phyloP scores from a whole-genome alignment of 2,113 vertebrate genomes.

The Kryptolebias marmoratus region DNA sequence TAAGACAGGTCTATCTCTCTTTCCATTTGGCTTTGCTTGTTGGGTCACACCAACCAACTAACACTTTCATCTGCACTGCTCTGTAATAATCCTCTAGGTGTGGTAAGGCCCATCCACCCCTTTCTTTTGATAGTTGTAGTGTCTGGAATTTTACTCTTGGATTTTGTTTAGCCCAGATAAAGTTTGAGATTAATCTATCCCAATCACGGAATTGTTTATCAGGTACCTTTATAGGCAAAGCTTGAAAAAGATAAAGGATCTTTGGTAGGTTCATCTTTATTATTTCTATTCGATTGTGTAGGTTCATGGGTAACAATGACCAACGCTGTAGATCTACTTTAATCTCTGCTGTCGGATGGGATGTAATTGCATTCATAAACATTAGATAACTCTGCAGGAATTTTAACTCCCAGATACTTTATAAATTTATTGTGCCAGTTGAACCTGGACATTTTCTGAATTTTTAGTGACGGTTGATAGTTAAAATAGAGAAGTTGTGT shows the following conservation, averaged over 20 bases:
- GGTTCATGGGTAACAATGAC: not conserved
- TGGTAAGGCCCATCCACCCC: not conserved
- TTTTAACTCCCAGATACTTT: too few species aligned
- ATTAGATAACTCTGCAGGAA: not conserved
- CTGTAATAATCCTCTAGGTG: not conserved
- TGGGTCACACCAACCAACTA: too few species aligned
- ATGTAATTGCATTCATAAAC: not conserved
- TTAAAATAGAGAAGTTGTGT: not conserved
- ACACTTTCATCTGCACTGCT: too few species aligned
- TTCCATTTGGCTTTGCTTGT: too few species aligned
- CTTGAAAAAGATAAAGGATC: too few species aligned
- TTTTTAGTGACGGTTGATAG: not conserved
- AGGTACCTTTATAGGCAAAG: too few species aligned
- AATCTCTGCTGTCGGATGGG: not conserved
- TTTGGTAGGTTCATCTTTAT: too few species aligned
- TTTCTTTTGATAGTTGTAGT: too few species aligned
- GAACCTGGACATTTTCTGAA: not conserved
- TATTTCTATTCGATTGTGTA: too few species aligned
- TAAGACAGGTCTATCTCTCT: not conserved
- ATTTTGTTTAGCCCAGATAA: not conserved
- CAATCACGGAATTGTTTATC: not conserved
- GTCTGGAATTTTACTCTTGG: not conserved
- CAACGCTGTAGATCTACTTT: not conserved
- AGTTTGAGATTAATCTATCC: not conserved
- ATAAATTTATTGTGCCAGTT: not conserved